phyloP scores from a whole-genome alignment of 2,113 vertebrate species.

The Chlamydotis undulata region DNA sequence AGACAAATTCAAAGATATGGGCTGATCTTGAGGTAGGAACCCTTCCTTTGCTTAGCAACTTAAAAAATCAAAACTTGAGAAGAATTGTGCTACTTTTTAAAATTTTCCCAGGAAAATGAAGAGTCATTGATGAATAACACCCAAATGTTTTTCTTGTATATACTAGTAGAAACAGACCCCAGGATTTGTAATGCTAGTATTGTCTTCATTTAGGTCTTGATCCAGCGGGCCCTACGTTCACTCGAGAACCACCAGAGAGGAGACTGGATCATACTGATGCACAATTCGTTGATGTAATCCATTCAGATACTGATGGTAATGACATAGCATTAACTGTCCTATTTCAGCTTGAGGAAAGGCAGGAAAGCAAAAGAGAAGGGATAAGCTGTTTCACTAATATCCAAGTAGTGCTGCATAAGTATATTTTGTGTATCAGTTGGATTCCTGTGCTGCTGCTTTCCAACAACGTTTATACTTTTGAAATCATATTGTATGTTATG shows the following conservation, averaged over 20 bases:
- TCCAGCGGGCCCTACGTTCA: slow-evolving; percentile 91
- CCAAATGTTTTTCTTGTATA: background rate
- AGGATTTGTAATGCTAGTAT: background rate
- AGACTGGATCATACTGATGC: slow-evolving; percentile 88
- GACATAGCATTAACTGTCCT: background rate
- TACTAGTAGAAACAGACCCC: background rate
- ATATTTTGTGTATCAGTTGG: background rate
- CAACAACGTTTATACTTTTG: background rate
- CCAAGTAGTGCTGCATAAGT: background rate
- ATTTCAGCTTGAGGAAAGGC: background rate
- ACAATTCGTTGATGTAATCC: slow-evolving; percentile 92
- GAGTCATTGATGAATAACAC: background rate
- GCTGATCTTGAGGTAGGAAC: background rate
- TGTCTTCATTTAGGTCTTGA: slow-evolving; percentile 84
- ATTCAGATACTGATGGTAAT: slow-evolving; percentile 90
- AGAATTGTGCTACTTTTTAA: background rate
- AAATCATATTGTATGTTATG: background rate
- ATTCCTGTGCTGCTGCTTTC: background rate
- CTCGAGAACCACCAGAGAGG: slow-evolving; percentile 63
- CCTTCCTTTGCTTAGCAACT: background rate
- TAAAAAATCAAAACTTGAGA: background rate
- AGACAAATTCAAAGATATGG: background rate
- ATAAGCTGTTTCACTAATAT: background rate
- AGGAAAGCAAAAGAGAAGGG: background rate
- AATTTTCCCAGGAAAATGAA: background rate